These are phyloP conservation scores for Istiophorus platypterus DNA, from an alignment of 2,113 vertebrate genomes.

Conservation along the genomic window DNA sequence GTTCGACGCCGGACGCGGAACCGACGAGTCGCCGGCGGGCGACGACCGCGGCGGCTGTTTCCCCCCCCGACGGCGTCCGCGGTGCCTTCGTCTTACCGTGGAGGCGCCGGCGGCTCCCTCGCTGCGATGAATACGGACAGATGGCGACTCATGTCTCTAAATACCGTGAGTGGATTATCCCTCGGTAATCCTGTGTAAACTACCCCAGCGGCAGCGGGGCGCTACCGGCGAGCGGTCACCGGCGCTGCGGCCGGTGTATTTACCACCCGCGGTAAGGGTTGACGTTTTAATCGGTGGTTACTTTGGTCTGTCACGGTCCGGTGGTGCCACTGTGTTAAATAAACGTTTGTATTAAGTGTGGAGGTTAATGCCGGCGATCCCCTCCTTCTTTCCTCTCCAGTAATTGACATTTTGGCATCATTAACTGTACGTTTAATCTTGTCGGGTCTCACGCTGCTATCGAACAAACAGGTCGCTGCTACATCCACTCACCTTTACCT, in stretches of 20 bases:
- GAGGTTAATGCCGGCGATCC: not conserved
- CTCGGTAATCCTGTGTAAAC: slow-evolving; percentile 83
- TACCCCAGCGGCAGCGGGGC: slow-evolving; percentile 73
- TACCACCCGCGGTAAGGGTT: not conserved
- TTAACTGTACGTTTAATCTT: not conserved
- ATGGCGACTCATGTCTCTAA: slow-evolving; percentile 85
- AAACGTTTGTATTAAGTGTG: not conserved
- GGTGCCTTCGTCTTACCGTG: slow-evolving; percentile 15
- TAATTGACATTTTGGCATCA: not conserved
- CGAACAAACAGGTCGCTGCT: slow-evolving; percentile 37
- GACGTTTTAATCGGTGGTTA: not conserved
- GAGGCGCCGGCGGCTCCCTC: slow-evolving; percentile 53
- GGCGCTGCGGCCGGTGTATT: slow-evolving; percentile 25
- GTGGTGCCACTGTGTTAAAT: not conserved
- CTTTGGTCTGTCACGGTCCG: not conserved
- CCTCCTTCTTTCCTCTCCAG: not conserved
- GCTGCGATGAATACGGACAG: slow-evolving; percentile 78
- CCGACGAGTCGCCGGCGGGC: too few relatives aligned
- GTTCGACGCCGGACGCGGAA: too few relatives aligned
- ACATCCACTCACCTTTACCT: slow-evolving; percentile 71
- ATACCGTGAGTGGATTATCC: slow-evolving; percentile 84
- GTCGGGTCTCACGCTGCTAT: not conserved
- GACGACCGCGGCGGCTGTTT: too few relatives aligned
- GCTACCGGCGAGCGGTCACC: slow-evolving; percentile 44
- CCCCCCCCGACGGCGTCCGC: too few relatives aligned